These are phyloP conservation scores for Diogma glabrata DNA, from an alignment of 2,888 invertebrate genomes.

Conservation along the genomic window DNA sequence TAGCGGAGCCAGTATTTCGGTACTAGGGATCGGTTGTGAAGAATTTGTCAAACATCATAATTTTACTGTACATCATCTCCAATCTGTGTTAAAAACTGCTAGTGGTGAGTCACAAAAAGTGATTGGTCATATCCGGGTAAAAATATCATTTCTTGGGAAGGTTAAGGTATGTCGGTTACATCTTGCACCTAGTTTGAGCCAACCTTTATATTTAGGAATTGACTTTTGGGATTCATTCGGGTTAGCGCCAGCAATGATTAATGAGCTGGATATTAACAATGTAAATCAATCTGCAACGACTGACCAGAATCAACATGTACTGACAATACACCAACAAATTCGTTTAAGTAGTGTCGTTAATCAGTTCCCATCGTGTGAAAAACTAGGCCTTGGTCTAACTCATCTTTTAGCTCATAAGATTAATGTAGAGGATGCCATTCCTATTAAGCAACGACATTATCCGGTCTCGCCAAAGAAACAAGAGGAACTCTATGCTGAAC, in stretches of 20 bases:
- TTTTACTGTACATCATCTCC: no score
- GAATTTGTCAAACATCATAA: background rate
- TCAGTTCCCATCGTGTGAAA: background rate
- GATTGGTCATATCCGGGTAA: no score
- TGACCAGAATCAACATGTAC: background rate
- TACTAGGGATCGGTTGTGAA: background rate
- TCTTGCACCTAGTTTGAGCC: background rate
- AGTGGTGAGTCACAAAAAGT: no score
- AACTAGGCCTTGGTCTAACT: background rate
- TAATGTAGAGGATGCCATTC: background rate
- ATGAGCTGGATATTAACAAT: background rate
- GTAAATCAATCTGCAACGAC: background rate
- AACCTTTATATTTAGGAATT: background rate
- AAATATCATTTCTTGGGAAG: no score
- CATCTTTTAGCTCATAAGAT: background rate
- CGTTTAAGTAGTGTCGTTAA: background rate
- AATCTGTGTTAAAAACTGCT: background rate
- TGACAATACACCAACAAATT: background rate
- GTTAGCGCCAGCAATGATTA: background rate
- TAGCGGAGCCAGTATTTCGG: background rate
- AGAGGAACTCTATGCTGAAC: conserved; percentile 13
- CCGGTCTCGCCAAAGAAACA: background rate
- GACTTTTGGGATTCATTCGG: background rate
- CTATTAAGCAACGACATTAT: background rate
- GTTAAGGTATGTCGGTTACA: background rate